Evolutionary conservation across 2,888 invertebrate genomes (phyloP).

Genomic region (Sminthurinus aureus): DNA sequence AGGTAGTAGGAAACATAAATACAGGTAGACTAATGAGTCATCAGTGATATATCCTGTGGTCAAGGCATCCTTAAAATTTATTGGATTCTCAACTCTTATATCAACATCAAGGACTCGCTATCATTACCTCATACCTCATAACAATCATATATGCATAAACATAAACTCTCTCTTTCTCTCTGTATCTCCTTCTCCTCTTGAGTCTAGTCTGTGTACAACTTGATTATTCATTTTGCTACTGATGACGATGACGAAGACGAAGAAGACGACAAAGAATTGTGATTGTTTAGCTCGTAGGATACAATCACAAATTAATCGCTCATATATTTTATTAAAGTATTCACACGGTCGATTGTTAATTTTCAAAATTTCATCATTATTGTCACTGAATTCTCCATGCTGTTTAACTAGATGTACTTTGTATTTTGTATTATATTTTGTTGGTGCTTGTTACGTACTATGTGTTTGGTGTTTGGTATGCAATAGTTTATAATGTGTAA

Average conservation of each 20-base stretch:
- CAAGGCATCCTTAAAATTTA: conserved; percentile 34
- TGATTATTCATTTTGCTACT: too few relatives aligned
- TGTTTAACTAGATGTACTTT: background rate
- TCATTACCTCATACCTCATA: background rate
- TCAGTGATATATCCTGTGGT: conserved; percentile 34
- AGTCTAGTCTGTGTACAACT: too few relatives aligned
- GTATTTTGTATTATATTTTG: too few relatives aligned
- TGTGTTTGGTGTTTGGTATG: too few relatives aligned
- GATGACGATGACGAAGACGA: too few relatives aligned
- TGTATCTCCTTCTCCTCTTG: background rate
- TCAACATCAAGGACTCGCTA: conserved; percentile 32
- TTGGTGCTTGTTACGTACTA: too few relatives aligned
- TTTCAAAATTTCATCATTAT: background rate
- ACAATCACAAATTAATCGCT: background rate
- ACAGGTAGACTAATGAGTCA: conserved; percentile 31
- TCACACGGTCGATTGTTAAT: background rate
- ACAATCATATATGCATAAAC: too few relatives aligned
- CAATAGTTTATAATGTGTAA: too few relatives aligned
- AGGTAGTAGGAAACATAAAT: background rate
- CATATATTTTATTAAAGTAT: background rate
- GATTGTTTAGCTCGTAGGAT: too few relatives aligned
- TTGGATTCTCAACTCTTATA: conserved; percentile 29
- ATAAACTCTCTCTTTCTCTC: background rate
- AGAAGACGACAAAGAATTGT: too few relatives aligned
- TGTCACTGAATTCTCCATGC: background rate